Base-by-base conservation (phyloP, 2,888 invertebrate species). In the Idaea aversata region DNA sequence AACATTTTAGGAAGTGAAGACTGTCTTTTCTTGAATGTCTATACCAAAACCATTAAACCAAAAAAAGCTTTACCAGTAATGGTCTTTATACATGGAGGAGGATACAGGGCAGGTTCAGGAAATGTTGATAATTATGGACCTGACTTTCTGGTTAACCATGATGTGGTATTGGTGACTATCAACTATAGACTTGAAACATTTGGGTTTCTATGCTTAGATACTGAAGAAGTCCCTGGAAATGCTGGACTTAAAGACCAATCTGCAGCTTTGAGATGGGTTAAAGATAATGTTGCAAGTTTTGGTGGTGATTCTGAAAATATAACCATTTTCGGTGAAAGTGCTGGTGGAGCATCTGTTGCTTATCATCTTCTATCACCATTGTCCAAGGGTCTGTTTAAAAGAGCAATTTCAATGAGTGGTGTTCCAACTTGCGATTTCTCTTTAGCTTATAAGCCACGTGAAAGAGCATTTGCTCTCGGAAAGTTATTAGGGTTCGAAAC, bases 211-310 rank as follows among this genome's bases (percentile, higher is more conserved):
- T 93, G 93, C 35, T 87, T 94, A 0, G 85, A 84, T 16, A 93
- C 93, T 15, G 75, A 77, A 63, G 93, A 93, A 60, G 94, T 94
- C 0, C 94, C 94, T 0, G 95, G 95, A 3, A 95, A 95, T 77
- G 93, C 93, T 67, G 94, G 93, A 0, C 72, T 94, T 16, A 94
- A 94, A 71, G 86, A 87, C 61, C 85, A 85, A 77, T 79, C 81
- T 0, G 75, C 77, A 4, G 85, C 86, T 16, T 66, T 86, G 25
- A 80, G 73, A 65, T 87, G 86, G 85, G 77, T 86, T 0, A 72
- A 81, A 47, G 72, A 76, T 13, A 85, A 85, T 62, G 83, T 86
- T 15, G 47, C 63, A 0, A 68, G 68, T 7, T 86, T 86, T 63
- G 85, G 86, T 15, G 86, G 86, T 10, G 78, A 85, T 66, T 73